Percentiles rank a stretch among this genome's conserved stretches.
Evolutionary conservation across 2,888 invertebrate species (phyloP).

Genomic region (Platycheirus rosarum): DNA sequence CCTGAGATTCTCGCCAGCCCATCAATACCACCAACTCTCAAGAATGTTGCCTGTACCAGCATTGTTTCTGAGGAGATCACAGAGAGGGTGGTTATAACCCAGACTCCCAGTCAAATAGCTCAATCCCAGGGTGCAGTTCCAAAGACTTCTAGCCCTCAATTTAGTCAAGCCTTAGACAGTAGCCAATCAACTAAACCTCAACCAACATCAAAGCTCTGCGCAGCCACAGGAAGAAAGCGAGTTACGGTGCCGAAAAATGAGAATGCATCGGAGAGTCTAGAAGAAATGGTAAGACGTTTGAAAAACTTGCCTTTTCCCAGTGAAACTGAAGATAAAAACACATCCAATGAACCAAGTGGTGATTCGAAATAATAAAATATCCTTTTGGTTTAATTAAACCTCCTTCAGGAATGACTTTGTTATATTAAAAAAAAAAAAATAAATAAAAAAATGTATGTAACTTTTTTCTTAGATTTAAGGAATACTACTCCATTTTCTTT

Average conservation of each 20-base stretch:
- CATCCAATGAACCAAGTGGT: constrained; percentile 21
- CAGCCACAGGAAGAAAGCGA: constrained; percentile 74
- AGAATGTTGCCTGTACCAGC: constrained; percentile 77
- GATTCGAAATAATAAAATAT: constrained; percentile 37
- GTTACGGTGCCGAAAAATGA: constrained; percentile 75
- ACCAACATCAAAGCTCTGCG: constrained; percentile 78
- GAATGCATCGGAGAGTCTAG: constrained; percentile 73
- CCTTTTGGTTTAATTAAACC: constrained; percentile 21
- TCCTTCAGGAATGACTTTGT: constrained; percentile 51
- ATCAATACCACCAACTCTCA: constrained; percentile 74
- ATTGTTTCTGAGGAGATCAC: constrained; percentile 77
- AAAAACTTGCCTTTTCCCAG: constrained; percentile 78
- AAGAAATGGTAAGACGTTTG: constrained; percentile 80
- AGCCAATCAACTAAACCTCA: constrained; percentile 72
- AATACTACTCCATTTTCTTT: constrained; percentile 57
- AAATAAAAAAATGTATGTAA: constrained; percentile 25
- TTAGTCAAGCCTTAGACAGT: constrained; percentile 30
- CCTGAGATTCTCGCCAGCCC: constrained; percentile 50
- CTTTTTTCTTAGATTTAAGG: constrained; percentile 60
- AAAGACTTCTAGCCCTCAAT: constrained; percentile 42
- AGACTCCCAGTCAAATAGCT: constrained; percentile 78
- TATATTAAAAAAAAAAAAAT: constrained; percentile 27
- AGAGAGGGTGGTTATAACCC: constrained; percentile 78
- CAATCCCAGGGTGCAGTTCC: constrained; percentile 76
- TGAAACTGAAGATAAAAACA: constrained; percentile 9